These are phyloP conservation scores for Arctocebus calabarensis DNA, from an alignment of 2,797 vertebrate species.

Conservation along the genomic window DNA sequence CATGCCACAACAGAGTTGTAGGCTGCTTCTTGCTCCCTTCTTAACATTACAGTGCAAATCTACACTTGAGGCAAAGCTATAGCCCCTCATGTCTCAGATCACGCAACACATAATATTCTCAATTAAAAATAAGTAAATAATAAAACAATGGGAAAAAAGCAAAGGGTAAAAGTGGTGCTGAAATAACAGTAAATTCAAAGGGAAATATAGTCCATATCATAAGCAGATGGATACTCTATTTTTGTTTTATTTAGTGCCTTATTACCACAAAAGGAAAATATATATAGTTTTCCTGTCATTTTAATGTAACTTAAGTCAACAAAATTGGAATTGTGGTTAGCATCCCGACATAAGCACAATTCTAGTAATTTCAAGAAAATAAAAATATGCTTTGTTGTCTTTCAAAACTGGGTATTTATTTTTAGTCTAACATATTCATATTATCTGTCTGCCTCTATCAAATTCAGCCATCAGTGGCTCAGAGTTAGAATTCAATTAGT, in stretches of 20 bases:
- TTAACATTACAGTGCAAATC: no score
- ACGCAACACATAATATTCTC: no score
- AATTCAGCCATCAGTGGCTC: not conserved
- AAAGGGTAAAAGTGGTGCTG: not conserved
- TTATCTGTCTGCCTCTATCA: not conserved
- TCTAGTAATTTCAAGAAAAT: not conserved
- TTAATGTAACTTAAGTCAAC: not conserved
- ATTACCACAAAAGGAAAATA: not conserved
- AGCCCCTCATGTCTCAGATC: no score
- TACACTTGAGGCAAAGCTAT: no score
- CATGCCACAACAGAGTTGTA: no score
- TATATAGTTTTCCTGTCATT: not conserved
- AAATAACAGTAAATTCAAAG: not conserved
- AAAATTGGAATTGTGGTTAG: not conserved
- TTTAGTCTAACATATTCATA: slow-evolving; percentile 18
- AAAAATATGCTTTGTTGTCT: not conserved
- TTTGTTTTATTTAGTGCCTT: not conserved
- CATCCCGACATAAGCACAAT: not conserved
- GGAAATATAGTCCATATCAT: not conserved
- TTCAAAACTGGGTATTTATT: not conserved
- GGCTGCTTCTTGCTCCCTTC: no score
- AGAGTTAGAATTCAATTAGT: not conserved
- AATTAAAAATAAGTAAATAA: no score
- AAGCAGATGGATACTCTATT: not conserved
- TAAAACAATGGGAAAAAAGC: no score